Base-by-base conservation (phyloP, 2,113 vertebrate species). In the Zootoca vivipara region DNA sequence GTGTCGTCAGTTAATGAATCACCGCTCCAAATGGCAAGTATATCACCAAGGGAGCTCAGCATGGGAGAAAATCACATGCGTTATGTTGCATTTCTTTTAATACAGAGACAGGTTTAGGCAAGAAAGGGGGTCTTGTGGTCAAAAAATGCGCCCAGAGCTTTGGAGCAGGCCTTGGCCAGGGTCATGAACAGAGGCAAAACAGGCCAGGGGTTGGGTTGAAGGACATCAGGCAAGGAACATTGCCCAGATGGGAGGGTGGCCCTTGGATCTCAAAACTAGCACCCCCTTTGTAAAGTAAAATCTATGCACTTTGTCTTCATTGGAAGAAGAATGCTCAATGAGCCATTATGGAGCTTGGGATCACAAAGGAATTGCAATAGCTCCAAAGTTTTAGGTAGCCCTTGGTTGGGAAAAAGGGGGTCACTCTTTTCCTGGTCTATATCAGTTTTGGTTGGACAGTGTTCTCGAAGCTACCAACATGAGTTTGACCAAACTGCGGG, bases 1-100 rank as follows among this genome's bases (percentile, higher is more conserved):
- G 90, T 79, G 93, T 94, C 93, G 89, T 90, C 91, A 91, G 56
- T 95, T 93, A 93, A 89, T 91, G 92, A 94, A 92, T 95, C 92
- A 90, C 94, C 90, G 79, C 72, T 28, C 85, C 67, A 93, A 94
- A 35, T 84, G 91, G 33, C 83, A 73, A 89, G 83, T 86, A 82
- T 26, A 24, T 89, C 90, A 83, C 70, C 92, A 91, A 78, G 88
- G 58, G 46, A 65, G 35, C 56, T 91, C 78, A 64, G 35, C 74
- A 87, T 20, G 72, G 33, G 62, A 77, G 74, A 86, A 87, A 83
- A 62, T 81, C 52, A 26, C 40, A 88, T 91, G 79, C 28, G 73
- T 91, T 90, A 81, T 79, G 87, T 85, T 87, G 78, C 15, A 8
- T 8, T 85, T 91, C 89, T 91, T 52, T 94, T 86, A 0, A 82